Percentiles rank a stretch among this genome's conserved stretches.
Evolutionary conservation across 2,113 vertebrate genomes (phyloP).

Genomic region (Cairina moschata): DNA sequence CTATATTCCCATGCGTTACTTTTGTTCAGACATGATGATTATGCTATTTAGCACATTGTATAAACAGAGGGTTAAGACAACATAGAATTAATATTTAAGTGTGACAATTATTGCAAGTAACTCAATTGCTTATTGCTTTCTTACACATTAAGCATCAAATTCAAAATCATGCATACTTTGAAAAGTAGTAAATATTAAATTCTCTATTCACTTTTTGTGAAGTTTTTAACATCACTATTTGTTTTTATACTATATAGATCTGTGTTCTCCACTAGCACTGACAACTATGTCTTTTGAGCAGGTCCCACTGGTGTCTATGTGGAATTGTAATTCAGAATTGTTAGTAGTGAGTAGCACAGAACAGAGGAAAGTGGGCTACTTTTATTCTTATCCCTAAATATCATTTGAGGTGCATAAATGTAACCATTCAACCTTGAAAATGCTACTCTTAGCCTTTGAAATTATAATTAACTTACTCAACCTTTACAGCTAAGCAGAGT

Average conservation of each 20-base stretch:
- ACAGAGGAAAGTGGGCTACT: neutral
- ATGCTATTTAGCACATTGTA: constrained; percentile 20
- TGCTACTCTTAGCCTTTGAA: neutral
- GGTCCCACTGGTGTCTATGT: neutral
- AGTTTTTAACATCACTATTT: neutral
- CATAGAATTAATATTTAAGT: neutral
- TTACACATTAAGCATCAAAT: neutral
- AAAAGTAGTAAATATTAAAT: neutral
- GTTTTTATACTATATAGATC: neutral
- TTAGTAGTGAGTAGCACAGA: neutral
- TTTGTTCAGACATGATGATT: constrained; percentile 1
- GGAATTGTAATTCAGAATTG: neutral
- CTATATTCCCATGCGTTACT: neutral
- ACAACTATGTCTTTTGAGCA: neutral
- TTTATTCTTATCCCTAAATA: neutral
- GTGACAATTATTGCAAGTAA: constrained; percentile 7
- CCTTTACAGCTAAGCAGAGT: neutral
- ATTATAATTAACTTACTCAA: neutral
- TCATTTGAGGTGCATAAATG: neutral
- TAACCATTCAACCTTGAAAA: neutral
- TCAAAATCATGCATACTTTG: neutral
- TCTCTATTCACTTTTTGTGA: neutral
- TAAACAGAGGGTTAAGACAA: neutral
- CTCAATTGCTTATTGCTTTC: constrained; percentile 13
- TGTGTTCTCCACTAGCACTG: neutral